Evolutionary conservation across 2,888 invertebrate species (phyloP).

Genomic region (Phaedon cochleariae): DNA sequence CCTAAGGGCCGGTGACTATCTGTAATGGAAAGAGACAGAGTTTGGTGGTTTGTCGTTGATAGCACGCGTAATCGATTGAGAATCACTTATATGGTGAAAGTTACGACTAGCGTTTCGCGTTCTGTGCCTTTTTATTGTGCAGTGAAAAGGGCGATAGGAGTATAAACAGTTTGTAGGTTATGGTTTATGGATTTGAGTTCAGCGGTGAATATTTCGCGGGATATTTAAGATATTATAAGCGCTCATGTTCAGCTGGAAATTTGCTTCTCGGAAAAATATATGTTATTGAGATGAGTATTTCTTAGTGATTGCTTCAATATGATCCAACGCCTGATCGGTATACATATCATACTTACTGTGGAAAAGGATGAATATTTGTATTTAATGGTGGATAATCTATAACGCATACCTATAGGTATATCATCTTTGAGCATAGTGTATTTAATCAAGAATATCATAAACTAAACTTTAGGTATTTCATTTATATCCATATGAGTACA

Average conservation of each 20-base stretch:
- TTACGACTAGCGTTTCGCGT: conserved; percentile 53
- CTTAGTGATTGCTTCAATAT: background rate
- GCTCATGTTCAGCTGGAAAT: conserved; percentile 50
- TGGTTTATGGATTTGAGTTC: conserved; percentile 41
- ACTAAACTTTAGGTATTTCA: no score
- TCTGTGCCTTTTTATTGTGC: conserved; percentile 44
- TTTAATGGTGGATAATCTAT: no score
- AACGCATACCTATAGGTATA: no score
- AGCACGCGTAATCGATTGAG: conserved; percentile 61
- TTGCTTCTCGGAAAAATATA: conserved; percentile 49
- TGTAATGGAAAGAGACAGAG: conserved; percentile 34
- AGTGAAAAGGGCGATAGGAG: conserved; percentile 40
- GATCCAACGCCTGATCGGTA: background rate
- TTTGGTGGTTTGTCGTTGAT: conserved; percentile 63
- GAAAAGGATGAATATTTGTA: no score
- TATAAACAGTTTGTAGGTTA: conserved; percentile 42
- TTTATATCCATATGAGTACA: no score
- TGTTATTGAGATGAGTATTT: conserved; percentile 38
- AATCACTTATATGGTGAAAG: conserved; percentile 52
- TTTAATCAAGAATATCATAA: no score
- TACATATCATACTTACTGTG: background rate
- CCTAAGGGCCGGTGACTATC: background rate
- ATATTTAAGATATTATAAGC: conserved; percentile 59
- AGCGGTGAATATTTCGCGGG: conserved; percentile 56
- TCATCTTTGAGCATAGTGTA: no score